phyloP scores from a whole-genome alignment of 2,797 vertebrate species.

The Megaceryle alcyon region DNA sequence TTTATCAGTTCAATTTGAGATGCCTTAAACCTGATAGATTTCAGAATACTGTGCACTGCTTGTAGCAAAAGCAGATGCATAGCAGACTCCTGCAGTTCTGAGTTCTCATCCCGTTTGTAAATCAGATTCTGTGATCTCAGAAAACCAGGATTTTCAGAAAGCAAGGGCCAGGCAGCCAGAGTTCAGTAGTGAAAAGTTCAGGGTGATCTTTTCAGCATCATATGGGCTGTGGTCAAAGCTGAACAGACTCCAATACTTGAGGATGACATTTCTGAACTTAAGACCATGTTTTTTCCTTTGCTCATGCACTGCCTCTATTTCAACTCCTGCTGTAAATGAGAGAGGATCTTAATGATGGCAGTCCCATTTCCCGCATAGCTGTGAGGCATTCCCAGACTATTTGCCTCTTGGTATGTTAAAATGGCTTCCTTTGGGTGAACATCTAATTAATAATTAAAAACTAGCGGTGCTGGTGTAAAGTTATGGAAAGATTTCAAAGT shows the following conservation, averaged over 20 bases:
- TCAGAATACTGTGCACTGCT: background rate
- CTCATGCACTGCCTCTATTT: background rate
- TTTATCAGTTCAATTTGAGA: background rate
- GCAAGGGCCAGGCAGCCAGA: background rate
- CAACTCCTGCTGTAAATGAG: background rate
- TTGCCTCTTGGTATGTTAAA: background rate
- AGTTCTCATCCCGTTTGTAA: background rate
- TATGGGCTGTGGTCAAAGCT: background rate
- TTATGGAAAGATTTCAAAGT: background rate
- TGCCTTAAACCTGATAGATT: background rate
- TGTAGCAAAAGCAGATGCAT: background rate
- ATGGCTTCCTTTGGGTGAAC: background rate
- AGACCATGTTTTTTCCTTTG: background rate
- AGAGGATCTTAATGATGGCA: background rate
- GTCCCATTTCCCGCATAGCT: background rate
- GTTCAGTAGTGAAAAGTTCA: background rate
- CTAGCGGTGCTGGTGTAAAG: background rate
- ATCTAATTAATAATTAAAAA: background rate
- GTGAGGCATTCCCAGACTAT: background rate
- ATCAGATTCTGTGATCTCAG: background rate
- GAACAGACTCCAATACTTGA: background rate
- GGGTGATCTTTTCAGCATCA: background rate
- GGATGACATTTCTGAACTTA: background rate
- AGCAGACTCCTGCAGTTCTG: background rate
- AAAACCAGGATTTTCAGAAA: background rate